Base-by-base conservation (phyloP, 2,888 invertebrate species). In the Periphyllus acericola region DNA sequence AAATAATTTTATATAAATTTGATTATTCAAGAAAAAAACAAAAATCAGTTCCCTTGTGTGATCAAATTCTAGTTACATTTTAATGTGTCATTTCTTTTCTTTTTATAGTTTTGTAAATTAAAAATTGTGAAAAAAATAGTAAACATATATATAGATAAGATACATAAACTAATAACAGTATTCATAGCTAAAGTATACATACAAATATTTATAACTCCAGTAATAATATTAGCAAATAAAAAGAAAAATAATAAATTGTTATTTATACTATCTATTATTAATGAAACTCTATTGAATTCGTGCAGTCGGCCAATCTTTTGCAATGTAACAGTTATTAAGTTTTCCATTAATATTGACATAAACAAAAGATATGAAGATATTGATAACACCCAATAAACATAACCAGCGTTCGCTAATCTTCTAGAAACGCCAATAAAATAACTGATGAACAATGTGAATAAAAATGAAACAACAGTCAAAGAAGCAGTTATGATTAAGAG, bases 331-430 rank as follows among this genome's bases (percentile, higher is more conserved):
- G 92, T 91, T 32, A 92, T 91, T 80, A 93, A 90, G 60, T 93
- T 90, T 91, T 95, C 95, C 85, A 93, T 90, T n/a, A 93, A 90
- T 91, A 93, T 93, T 90, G 94, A 93, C 36, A 94, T 90, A 52
- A 92, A 92, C 0, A 94, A 91, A 90, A 94, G 91, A 32, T 93
- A 93, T 3, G 93, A 91, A n/a, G 94, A 92, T 46, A 95, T 92
- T 81, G 95, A 94, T 89, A 96, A 93, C 90, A 96, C 93, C 94
- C 96, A 97, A 32, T 95, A 91, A 88, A 95, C 94, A 91, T 97
- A 99, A 0, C 96, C 94, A 21, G 95, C 92, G 92, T 98, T 99
- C 1, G 96, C 96, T 90, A 97, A 92, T 83, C 97, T 93, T 90
- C 99, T 93, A 0, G 97, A 97, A 8, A 95, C 92, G 75, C 94